These are phyloP conservation scores for Lepus townsendii DNA, from an alignment of 2,797 vertebrate species.

Conservation along the genomic window DNA sequence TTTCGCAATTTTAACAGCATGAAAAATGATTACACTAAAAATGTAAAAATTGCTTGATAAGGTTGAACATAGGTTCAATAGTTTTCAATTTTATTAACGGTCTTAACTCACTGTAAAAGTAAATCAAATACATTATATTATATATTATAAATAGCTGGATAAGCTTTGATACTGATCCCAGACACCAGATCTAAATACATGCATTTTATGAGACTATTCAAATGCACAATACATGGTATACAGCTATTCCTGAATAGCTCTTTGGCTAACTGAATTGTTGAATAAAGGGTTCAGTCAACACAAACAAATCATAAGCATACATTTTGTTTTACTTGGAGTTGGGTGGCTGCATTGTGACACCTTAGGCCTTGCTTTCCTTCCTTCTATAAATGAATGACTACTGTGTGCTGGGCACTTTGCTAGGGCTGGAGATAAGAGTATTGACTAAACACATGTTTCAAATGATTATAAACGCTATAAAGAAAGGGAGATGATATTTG, in stretches of 20 bases:
- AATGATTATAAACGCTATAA: not conserved
- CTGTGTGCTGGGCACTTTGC: not conserved
- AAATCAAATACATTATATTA: conserved; percentile 30
- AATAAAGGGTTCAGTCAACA: not conserved
- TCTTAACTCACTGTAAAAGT: not conserved
- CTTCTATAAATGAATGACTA: not conserved
- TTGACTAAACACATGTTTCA: conserved; percentile 47
- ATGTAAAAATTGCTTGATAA: not conserved
- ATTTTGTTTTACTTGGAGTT: conserved; percentile 20
- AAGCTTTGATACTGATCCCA: not conserved
- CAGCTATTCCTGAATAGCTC: not conserved
- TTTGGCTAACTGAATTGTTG: not conserved
- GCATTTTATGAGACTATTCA: conserved; percentile 23
- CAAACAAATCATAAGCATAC: not conserved
- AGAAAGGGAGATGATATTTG: not conserved
- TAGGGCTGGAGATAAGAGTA: not conserved
- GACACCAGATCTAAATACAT: conserved; percentile 46
- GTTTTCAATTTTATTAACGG: conserved; percentile 39
- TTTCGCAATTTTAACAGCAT: not conserved
- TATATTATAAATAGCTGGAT: not conserved
- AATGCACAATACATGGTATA: not conserved
- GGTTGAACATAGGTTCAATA: not conserved
- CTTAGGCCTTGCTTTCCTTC: not conserved
- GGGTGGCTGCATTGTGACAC: not conserved
- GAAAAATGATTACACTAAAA: conserved; percentile 32